Evolutionary conservation across 1,140 invertebrate species (phyloP), one percentile per base, ranked within the genome.

Genomic region (Tetramorium parvispinum): DNA sequence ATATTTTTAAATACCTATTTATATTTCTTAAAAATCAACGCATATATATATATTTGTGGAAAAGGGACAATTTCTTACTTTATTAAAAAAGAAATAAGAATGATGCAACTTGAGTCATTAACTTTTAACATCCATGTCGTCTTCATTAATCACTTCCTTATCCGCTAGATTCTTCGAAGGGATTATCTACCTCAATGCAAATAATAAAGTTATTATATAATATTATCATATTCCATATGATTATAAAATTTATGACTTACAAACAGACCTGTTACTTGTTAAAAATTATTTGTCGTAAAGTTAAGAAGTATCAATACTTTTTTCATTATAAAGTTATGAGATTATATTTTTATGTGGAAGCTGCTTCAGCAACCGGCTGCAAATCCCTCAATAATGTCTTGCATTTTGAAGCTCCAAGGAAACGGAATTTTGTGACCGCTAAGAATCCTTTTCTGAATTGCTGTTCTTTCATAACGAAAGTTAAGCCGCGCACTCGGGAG

Each of bases 391-490:
- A 70, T 27, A 59, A 27, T 43, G 40, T 57, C 16, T n/a, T 16
- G 32, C 49, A 27, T 6, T 11, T 51, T 63, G 46, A 16, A 76
- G 3, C 27, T 85, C 18, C 24, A 10, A 24, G n/a, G 16, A 27
- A 82, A 81, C 43, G 55, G 21, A 55, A 82, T 57, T 70, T 40
- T 21, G 21, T 7, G 10, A 40, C 78, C 32, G 21, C 43, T 65
- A 66, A 78, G 43, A 78, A 85, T 85, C 37, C 70, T 75, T 37
- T 49, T 49, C 70, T 75, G 11, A 43, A 73, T 85, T 70, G 51
- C 57, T 77, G 59, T 86, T 73, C 85, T 79, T 86, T 79, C 59
- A 55, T 59, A 87, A 88, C 78, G 89, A 89, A 85, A 90, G 85
- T 92, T 92, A 90, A 90, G 85, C 57, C 65, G 57, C 65, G 40